phyloP scores from a whole-genome alignment of 2,113 vertebrate genomes.

The Smithornis capensis region DNA sequence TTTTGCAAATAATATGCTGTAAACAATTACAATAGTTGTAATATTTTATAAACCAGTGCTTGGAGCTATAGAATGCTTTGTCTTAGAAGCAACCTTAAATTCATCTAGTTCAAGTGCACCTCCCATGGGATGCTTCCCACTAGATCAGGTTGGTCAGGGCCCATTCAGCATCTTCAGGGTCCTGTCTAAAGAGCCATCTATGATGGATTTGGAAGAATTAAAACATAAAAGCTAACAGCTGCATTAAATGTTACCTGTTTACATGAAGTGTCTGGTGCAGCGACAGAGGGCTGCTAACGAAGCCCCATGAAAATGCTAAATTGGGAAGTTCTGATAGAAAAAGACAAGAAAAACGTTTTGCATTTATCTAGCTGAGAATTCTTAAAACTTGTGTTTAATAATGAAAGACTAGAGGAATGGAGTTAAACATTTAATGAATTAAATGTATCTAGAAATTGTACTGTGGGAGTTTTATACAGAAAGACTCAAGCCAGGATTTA shows the following conservation, averaged over 20 bases:
- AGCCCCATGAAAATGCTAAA: not conserved
- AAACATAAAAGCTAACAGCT: not conserved
- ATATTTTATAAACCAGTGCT: not conserved
- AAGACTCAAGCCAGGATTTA: not conserved
- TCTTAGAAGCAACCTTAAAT: not conserved
- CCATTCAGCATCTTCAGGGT: not conserved
- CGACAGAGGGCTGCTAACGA: not conserved
- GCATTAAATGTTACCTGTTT: not conserved
- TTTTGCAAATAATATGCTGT: not conserved
- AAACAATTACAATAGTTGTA: not conserved
- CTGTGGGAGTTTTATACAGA: not conserved
- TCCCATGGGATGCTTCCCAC: not conserved
- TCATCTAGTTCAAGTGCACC: not conserved
- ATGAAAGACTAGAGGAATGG: not conserved
- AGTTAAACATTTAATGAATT: not conserved
- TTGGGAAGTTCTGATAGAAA: not conserved
- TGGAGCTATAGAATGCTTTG: not conserved
- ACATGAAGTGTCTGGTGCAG: not conserved
- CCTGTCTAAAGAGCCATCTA: not conserved
- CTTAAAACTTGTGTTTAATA: not conserved
- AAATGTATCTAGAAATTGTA: not conserved
- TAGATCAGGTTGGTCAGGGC: not conserved
- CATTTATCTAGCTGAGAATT: not conserved
- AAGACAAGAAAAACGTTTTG: not conserved
- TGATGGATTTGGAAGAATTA: not conserved